A percentile compares a stretch with the other conserved stretches of the same genome.
Evolutionary conservation across 2,113 vertebrate genomes (phyloP).

Genomic region (Carettochelys insculpta): DNA sequence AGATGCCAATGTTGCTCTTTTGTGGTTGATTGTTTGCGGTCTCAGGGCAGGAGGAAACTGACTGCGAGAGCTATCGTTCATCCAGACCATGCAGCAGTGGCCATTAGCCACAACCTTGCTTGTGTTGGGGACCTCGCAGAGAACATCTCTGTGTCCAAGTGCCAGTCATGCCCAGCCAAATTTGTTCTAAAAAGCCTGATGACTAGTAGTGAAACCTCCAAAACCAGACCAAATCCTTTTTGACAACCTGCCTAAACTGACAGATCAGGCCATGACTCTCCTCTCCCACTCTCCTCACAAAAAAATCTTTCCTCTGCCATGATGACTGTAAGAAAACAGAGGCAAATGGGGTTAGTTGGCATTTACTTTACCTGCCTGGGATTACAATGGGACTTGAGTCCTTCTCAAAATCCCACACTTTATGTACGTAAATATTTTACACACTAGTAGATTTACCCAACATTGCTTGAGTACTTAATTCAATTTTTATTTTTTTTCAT

Average conservation of each 20-base stretch:
- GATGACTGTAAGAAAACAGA: background rate
- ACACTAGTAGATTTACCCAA: too few species aligned
- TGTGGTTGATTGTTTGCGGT: accelerated
- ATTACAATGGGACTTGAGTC: background rate
- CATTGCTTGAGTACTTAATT: too few species aligned
- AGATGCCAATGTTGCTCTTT: accelerated
- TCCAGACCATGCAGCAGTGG: background rate
- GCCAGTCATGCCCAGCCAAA: background rate
- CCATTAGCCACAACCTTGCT: background rate
- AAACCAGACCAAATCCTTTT: background rate
- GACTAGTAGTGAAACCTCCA: background rate
- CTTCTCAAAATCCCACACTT: background rate
- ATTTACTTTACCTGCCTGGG: background rate
- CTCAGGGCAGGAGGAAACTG: background rate
- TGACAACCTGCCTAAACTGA: background rate
- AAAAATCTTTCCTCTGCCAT: background rate
- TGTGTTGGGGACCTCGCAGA: accelerated
- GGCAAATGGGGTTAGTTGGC: background rate
- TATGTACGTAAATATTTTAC: background rate
- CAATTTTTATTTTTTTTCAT: too few species aligned
- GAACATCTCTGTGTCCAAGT: background rate
- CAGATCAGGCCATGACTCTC: background rate
- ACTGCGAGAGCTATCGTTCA: background rate
- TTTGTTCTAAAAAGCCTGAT: background rate
- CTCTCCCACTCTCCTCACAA: too few species aligned